A percentile compares a stretch with the other conserved stretches of the same genome.
Conservation (phyloP, 2,888 invertebrate genomes). For the Nymphalis urticae region DNA sequence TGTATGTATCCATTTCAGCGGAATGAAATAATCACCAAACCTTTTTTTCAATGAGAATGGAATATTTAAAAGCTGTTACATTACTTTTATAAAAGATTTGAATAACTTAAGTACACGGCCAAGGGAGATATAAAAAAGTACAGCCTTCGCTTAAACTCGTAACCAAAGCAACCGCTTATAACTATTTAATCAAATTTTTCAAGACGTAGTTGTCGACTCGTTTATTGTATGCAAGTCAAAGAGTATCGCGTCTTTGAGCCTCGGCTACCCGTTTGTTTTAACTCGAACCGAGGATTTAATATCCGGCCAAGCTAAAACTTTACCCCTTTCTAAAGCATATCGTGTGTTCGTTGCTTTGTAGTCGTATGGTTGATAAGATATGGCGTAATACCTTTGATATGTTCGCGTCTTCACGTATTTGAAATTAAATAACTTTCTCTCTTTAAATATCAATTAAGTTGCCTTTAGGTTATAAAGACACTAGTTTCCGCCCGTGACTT, state of each 20-base stretch:
- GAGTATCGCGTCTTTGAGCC: constrained; percentile 28
- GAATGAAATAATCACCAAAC: no score
- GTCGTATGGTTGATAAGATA: not conserved
- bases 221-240: constrained; percentile 15
- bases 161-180: not conserved
- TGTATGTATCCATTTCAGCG: no score
- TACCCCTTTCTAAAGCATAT: constrained; percentile 48
- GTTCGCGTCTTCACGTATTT: no score
- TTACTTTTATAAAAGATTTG: no score
- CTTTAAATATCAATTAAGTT: no score
- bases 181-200: constrained; percentile 16
- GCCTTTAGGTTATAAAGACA: no score
- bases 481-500: no score
- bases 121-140: not conserved
- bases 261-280: constrained; percentile 46
- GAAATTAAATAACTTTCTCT: not conserved
- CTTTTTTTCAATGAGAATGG: no score
- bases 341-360: constrained; percentile 2
- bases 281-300: constrained; percentile 60
- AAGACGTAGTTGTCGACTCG: constrained; percentile 9
- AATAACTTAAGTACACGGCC: no score
- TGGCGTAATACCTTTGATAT: not conserved
- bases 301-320: constrained; percentile 50
- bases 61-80: no score
- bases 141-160: not conserved